A percentile compares a stretch with the other conserved stretches of the same genome.
Evolutionary conservation across 2,797 vertebrate species (phyloP).

Genomic region (Calcarius lapponicus): DNA sequence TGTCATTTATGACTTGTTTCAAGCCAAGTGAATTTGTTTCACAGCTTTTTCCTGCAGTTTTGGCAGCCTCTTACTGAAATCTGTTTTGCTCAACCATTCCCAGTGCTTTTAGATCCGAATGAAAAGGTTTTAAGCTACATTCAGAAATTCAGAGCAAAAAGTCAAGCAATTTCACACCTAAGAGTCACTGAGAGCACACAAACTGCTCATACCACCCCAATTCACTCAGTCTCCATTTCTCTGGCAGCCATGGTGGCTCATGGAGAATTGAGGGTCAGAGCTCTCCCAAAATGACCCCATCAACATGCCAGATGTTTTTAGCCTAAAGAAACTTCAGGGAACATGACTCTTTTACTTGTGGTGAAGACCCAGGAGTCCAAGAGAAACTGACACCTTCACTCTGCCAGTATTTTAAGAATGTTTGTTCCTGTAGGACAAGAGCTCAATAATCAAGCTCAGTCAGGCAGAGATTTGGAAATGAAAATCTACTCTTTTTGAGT

Average conservation of each 20-base stretch:
- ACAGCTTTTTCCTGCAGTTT: constrained; percentile 59
- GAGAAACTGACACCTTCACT: neutral
- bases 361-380: neutral
- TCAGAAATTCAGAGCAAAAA: constrained; percentile 25
- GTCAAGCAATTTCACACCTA: neutral
- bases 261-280: neutral
- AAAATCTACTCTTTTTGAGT: neutral
- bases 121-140: constrained; percentile 10
- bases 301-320: neutral
- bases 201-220: neutral
- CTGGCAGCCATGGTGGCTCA: neutral
- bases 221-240: neutral
- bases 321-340: neutral
- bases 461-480: neutral
- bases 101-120: neutral
- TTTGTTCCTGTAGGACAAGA: neutral
- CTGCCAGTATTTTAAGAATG: neutral
- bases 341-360: neutral
- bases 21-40: constrained; percentile 61
- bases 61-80: constrained; percentile 43
- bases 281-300: neutral
- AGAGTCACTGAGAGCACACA: neutral
- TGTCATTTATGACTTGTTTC: constrained; percentile 22
- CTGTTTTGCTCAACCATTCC: constrained; percentile 26
- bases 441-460: neutral